These are phyloP conservation scores for Aspidapion aeneum DNA, from an alignment of 2,888 invertebrate genomes.

Conservation along the genomic window DNA sequence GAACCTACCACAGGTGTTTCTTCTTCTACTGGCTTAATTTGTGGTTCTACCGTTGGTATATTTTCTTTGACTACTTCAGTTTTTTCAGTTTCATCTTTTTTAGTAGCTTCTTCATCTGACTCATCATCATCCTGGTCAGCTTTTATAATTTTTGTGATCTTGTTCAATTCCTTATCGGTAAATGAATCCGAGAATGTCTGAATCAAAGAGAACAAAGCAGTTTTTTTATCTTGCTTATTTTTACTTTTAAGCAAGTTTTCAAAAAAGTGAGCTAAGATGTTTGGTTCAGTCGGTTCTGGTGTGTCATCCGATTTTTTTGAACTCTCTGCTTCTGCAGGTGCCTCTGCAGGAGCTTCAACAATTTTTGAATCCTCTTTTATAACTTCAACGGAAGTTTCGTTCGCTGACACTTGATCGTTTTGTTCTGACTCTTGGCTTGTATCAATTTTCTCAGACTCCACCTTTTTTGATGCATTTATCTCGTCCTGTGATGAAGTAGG, in stretches of 20 bases:
- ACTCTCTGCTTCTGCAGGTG: conserved; percentile 5
- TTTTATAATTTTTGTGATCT: conserved; percentile 57
- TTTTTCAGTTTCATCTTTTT: conserved; percentile 1
- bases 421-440: not conserved
- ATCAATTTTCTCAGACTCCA: not conserved
- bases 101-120: conserved; percentile 21
- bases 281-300: conserved; percentile 30
- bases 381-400: conserved; percentile 4
- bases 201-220: conserved; percentile 34
- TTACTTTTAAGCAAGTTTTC: conserved; percentile 35
- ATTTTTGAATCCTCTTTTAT: not conserved
- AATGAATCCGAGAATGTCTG: conserved; percentile 36
- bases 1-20: conserved; percentile 21
- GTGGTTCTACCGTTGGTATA: conserved; percentile 2
- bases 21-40: conserved; percentile 7
- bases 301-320: conserved; percentile 12
- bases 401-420: not conserved
- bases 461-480: not conserved
- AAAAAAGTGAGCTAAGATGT: conserved; percentile 36
- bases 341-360: conserved; percentile 2
- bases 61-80: conserved; percentile 12
- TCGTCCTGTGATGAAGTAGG: conserved; percentile 10
- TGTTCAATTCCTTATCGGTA: conserved; percentile 47
- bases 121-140: conserved; percentile 53
- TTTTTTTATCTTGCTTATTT: conserved; percentile 36